Percentiles rank a stretch among this genome's conserved stretches.
phyloP scores from a whole-genome alignment of 2,113 vertebrate species.

The Origma solitaria region DNA sequence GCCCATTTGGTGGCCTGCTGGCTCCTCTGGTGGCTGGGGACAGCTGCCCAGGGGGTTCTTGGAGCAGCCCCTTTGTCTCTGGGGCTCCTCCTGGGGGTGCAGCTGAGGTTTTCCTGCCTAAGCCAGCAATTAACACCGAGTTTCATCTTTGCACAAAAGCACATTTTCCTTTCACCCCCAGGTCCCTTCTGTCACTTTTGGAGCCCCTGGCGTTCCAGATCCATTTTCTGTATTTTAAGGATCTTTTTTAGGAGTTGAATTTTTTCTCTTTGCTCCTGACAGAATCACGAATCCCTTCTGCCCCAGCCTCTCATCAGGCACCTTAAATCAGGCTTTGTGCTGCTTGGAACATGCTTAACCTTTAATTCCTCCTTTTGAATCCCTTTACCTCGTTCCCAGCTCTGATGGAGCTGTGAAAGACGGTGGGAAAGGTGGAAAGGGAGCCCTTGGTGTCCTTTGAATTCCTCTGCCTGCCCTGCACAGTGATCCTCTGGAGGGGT shows the following conservation, averaged over 20 bases:
- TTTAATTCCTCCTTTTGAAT: background rate
- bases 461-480: background rate
- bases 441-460: background rate
- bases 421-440: background rate
- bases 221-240: background rate
- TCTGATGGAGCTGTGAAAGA: background rate
- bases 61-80: background rate
- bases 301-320: background rate
- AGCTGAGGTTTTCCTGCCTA: background rate
- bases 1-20: background rate
- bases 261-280: background rate
- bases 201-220: background rate
- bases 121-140: background rate
- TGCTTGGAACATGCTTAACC: background rate
- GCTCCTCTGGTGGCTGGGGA: background rate
- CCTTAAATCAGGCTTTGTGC: background rate
- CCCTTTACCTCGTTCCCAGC: background rate
- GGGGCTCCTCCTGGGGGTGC: background rate
- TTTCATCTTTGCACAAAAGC: background rate
- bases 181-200: conserved; percentile 26
- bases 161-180: conserved; percentile 7
- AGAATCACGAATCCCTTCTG: background rate
- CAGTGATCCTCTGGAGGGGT: background rate
- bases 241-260: background rate
- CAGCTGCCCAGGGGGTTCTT: background rate